A percentile compares a stretch with the other conserved stretches of the same genome.
phyloP scores from a whole-genome alignment of 2,888 invertebrate species.

The Callinectes sapidus region DNA sequence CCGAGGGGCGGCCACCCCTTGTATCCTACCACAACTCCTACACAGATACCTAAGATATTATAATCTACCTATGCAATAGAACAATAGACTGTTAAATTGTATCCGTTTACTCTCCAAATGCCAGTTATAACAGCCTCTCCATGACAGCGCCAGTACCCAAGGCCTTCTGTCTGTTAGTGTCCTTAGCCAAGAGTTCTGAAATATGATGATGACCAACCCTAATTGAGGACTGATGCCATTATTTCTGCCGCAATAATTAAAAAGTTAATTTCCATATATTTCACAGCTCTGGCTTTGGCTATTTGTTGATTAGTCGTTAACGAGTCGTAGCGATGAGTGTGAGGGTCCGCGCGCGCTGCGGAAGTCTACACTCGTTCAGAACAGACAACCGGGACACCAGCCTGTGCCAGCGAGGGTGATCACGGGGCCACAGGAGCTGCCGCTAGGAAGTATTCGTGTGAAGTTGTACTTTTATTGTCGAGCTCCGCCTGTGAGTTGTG shows the following conservation, averaged over 20 bases:
- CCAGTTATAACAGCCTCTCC: conserved; percentile 48
- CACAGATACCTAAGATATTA: conserved; percentile 47
- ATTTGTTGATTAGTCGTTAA: conserved; percentile 64
- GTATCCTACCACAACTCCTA: conserved; percentile 46
- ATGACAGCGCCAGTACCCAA: conserved; percentile 49
- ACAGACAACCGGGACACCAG: conserved; percentile 65
- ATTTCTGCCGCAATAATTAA: background rate
- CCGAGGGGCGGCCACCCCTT: conserved; percentile 15
- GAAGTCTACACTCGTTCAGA: conserved; percentile 16
- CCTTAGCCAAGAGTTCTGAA: conserved; percentile 48
- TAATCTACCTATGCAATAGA: conserved; percentile 57
- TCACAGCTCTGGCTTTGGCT: conserved; percentile 55
- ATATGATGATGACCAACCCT: conserved; percentile 27
- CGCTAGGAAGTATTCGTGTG: conserved; percentile 48
- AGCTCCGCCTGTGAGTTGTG: conserved; percentile 20
- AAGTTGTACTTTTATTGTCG: conserved; percentile 53
- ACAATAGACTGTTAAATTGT: conserved; percentile 50
- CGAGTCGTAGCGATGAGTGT: conserved; percentile 45
- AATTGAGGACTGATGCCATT: background rate
- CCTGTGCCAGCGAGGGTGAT: conserved; percentile 54
- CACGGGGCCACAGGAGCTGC: conserved; percentile 51
- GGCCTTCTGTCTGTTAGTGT: conserved; percentile 48
- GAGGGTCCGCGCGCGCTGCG: conserved; percentile 26
- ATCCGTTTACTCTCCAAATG: conserved; percentile 56
- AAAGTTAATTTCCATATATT: conserved; percentile 23